Base-by-base conservation (phyloP, 2,113 vertebrate species). In the Ceyx cyanopectus region DNA sequence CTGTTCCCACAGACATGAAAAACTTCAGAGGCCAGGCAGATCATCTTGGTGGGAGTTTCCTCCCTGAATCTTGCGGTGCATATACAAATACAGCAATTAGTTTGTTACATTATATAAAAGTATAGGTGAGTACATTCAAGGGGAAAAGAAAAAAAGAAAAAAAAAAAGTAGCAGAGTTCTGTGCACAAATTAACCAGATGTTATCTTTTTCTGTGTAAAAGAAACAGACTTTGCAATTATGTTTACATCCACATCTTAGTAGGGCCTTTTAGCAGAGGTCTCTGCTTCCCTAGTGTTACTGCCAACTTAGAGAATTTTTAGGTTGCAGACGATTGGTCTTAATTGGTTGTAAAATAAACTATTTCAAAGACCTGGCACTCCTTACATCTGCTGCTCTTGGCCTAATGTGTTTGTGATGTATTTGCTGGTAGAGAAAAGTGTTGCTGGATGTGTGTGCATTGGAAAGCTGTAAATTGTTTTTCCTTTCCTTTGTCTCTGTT, bases 401-500 rank as follows among this genome's bases (percentile, higher is more conserved):
- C 56, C 78, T 82, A 77, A 87, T 83, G 87, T 79, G 81, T 91
- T 93, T 87, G 79, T 89, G 87, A 93, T 91, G 72, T 85, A 81
- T 94, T 94, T 89, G 60, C 89, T 95, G 91, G 79, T 93, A 69
- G 78, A 94, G 89, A 92, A 93, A 53, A 94, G 94, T 91, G 75
- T 80, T 92, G 78, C 75, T 92, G 63, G 73, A 87, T 0, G 0
- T 79, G 86, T 93, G 74, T 67, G 70, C 41, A 4, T 26, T 80
- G 91, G 84, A 96, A 92, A 94, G 63, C 89, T 91, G 89, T 74
- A 92, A 92, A 91, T 60, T 93, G 79, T 94, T 95, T 96, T 90
- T 89, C 84, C 67, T 92, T 94, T 86, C 80, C 84, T 96, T 95
- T 95, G 89, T 96, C 93, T 96, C 90, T 96, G 73, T 96, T 96